Percentiles rank a stretch among this genome's conserved stretches.
Evolutionary conservation across 2,113 vertebrate genomes (phyloP).

Genomic region (Pterophyllum scalare): DNA sequence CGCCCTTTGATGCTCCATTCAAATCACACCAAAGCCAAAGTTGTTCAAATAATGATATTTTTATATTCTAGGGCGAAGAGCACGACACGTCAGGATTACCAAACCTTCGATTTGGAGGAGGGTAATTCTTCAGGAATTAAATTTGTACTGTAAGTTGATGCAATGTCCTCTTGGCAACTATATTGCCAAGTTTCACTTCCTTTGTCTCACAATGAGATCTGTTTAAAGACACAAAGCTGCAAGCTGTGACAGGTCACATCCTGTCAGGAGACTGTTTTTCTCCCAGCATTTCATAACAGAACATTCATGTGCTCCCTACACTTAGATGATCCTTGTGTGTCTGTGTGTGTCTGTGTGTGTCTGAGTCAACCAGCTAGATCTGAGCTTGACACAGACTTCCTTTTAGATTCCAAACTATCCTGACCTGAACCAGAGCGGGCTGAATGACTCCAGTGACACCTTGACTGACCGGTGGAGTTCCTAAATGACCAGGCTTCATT

Average conservation of each 20-base stretch:
- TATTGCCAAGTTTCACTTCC: slow-evolving; percentile 48
- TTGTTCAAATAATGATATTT: background rate
- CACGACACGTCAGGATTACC: background rate
- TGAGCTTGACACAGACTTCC: background rate
- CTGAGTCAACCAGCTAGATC: background rate
- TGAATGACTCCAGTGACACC: too few relatives aligned
- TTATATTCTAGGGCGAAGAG: background rate
- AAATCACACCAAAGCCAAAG: too few relatives aligned
- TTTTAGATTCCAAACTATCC: background rate
- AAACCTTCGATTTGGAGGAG: background rate
- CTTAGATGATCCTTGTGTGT: background rate
- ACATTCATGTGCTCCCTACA: background rate
- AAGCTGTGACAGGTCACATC: slow-evolving; percentile 25
- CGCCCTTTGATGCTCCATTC: too few relatives aligned
- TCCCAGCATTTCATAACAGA: background rate
- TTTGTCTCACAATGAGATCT: slow-evolving; percentile 30
- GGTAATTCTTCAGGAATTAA: background rate
- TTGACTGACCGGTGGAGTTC: background rate
- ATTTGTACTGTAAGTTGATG: background rate
- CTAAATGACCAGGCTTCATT: background rate
- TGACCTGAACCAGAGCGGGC: background rate
- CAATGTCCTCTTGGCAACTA: background rate
- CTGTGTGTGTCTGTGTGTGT: too few relatives aligned
- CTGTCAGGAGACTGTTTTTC: slow-evolving; percentile 19
- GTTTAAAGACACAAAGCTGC: slow-evolving; percentile 20